Evolutionary conservation across 2,797 vertebrate species (phyloP).

Genomic region (Sebastes nivosus): DNA sequence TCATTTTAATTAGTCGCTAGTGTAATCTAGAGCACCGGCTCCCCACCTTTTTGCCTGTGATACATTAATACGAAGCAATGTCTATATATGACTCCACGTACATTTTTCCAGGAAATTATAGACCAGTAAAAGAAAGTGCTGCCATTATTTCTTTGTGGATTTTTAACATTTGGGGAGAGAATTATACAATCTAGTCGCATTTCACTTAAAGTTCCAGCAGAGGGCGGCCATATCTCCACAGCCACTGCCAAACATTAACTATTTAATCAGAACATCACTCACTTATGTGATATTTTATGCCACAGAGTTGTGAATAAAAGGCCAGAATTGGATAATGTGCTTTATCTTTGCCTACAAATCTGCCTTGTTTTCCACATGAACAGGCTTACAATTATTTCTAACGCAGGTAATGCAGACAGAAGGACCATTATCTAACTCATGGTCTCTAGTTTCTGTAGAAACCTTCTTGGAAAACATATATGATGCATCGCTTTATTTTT

Average conservation of each 20-base stretch:
- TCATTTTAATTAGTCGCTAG: neutral
- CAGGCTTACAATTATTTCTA: neutral
- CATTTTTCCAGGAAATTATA: neutral
- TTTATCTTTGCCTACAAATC: neutral
- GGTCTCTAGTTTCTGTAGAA: neutral
- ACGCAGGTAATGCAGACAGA: neutral
- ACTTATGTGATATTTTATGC: neutral
- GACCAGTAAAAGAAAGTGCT: neutral
- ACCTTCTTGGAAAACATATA: neutral
- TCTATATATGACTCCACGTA: too few species aligned
- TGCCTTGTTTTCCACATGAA: neutral
- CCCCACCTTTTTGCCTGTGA: neutral
- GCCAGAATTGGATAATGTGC: neutral
- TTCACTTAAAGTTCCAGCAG: conserved; percentile 2
- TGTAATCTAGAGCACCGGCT: neutral
- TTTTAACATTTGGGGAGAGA: neutral
- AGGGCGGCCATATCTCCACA: neutral
- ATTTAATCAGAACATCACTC: neutral
- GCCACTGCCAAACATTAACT: neutral
- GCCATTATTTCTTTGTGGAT: neutral
- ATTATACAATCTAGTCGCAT: neutral
- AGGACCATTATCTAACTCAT: neutral
- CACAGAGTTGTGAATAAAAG: neutral
- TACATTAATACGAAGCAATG: neutral
- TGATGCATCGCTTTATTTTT: conserved; percentile 4